Evolutionary conservation across 2,113 vertebrate genomes (phyloP).

Genomic region (Hippocampus abdominalis): DNA sequence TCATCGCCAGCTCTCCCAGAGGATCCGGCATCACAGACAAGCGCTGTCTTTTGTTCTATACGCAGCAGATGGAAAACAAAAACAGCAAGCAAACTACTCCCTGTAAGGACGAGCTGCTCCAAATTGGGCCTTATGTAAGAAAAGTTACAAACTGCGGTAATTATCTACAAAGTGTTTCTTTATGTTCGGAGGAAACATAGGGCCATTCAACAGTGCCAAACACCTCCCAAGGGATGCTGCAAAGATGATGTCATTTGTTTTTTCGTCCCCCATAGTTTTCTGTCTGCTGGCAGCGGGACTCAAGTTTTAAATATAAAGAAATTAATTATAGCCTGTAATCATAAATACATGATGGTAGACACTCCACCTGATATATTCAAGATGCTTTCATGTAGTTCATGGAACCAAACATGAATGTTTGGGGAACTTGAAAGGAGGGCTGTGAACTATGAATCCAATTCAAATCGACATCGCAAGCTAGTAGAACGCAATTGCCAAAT

Average conservation of each 20-base stretch:
- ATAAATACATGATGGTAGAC: neutral
- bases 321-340: neutral
- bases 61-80: slow-evolving; percentile 51
- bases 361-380: neutral
- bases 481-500: too few species aligned
- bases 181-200: slow-evolving; percentile 30
- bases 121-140: slow-evolving; percentile 38
- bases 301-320: neutral
- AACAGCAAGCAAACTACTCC: slow-evolving; percentile 23
- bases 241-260: neutral
- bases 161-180: slow-evolving; percentile 48
- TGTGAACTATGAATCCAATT: too few species aligned
- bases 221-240: neutral
- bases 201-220: neutral
- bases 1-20: slow-evolving; percentile 62
- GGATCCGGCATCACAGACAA: slow-evolving; percentile 56
- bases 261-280: neutral
- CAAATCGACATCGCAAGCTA: neutral
- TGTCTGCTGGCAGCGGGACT: neutral
- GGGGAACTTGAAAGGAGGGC: neutral
- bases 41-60: slow-evolving; percentile 45
- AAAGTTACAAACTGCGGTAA: slow-evolving; percentile 36
- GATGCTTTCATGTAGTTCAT: neutral
- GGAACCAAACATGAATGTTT: neutral
- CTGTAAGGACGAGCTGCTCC: slow-evolving; percentile 22